Percentiles rank a stretch among this genome's conserved stretches.
Evolutionary conservation across 2,888 invertebrate species (phyloP).

Genomic region (Acleris sparsana): DNA sequence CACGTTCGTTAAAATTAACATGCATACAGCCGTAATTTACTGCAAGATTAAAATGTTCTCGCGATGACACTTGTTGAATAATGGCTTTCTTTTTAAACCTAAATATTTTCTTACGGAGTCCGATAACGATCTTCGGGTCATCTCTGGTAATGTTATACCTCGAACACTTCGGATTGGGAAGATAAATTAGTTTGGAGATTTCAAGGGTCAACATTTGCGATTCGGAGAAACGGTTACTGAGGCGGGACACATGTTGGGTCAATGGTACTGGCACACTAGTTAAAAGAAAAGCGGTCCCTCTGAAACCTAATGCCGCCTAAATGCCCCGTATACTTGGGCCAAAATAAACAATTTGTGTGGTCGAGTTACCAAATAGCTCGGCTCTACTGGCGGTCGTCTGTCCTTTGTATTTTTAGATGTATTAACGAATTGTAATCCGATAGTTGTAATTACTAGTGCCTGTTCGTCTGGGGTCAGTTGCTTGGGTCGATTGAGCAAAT

Average conservation of each 20-base stretch:
- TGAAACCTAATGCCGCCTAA: conserved; percentile 47
- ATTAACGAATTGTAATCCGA: conserved; percentile 19
- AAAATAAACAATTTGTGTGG: conserved; percentile 54
- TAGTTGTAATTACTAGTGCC: conserved; percentile 20
- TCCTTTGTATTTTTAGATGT: conserved; percentile 13
- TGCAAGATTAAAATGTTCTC: conserved; percentile 28
- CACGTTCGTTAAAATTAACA: conserved; percentile 24
- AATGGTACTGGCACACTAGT: conserved; percentile 35
- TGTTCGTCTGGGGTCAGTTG: conserved; percentile 16
- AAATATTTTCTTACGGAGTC: conserved; percentile 16
- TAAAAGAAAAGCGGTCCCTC: conserved; percentile 36
- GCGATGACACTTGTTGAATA: conserved; percentile 29
- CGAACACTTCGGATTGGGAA: conserved; percentile 49
- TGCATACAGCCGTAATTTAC: conserved; percentile 25
- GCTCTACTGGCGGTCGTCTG: conserved; percentile 34
- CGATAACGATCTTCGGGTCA: conserved; percentile 43
- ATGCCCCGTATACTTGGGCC: conserved; percentile 47
- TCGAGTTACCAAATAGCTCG: conserved; percentile 37
- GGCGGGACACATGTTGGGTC: conserved; percentile 39
- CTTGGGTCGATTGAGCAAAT: conserved; percentile 19
- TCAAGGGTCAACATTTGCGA: conserved; percentile 50
- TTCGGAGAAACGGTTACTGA: conserved; percentile 49
- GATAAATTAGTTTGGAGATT: conserved; percentile 56
- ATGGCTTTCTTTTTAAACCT: conserved; percentile 31
- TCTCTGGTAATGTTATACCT: conserved; percentile 53